phyloP scores from a whole-genome alignment of 1,140 invertebrate genomes.

The Thaumetopoea pityocampa region DNA sequence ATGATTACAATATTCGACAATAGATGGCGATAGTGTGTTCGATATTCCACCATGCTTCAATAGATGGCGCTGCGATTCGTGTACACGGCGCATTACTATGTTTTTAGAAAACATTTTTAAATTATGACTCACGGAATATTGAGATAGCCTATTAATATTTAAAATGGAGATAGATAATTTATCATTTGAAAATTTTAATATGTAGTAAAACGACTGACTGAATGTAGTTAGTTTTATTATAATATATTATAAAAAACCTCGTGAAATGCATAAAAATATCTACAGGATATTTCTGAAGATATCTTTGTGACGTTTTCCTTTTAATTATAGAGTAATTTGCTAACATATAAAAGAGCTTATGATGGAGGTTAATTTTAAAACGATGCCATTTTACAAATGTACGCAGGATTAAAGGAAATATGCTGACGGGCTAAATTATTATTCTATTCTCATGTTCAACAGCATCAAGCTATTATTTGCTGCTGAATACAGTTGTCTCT shows the following conservation, averaged over 20 bases:
- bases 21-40: too few relatives aligned
- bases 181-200: conserved; percentile 2
- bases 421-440: neutral
- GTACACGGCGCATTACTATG: too few relatives aligned
- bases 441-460: neutral
- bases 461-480: too few relatives aligned
- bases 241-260: conserved; percentile 6
- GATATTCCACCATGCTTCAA: too few relatives aligned
- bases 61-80: too few relatives aligned
- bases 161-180: conserved; percentile 3
- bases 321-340: conserved; percentile 12
- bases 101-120: neutral
- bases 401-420: neutral
- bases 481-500: too few relatives aligned
- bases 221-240: conserved; percentile 18
- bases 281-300: neutral
- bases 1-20: too few relatives aligned
- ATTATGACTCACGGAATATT: neutral
- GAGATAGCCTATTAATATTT: conserved; percentile 1
- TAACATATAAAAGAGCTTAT: conserved; percentile 13
- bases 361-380: conserved; percentile 4
- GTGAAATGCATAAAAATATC: conserved; percentile 1
- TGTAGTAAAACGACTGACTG: conserved; percentile 12
- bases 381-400: conserved; percentile 7
- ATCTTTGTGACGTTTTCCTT: neutral